Conservation (phyloP, 2,113 vertebrate genomes). For the Conger conger region DNA sequence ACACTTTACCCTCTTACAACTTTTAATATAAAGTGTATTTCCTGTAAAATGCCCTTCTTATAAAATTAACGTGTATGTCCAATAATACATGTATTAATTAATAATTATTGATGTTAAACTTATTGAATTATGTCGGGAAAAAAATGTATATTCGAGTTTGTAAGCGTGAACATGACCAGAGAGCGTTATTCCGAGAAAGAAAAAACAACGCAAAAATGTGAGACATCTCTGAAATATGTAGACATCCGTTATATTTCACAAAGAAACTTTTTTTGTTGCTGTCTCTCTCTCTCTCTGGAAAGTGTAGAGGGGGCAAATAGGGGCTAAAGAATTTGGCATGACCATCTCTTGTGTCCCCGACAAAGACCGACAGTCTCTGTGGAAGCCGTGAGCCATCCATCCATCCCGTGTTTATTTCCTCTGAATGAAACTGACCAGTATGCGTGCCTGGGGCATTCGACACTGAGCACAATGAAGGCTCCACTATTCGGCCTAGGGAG, state of each 20-base stretch:
- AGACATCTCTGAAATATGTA: no score
- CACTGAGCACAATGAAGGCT: conserved; percentile 69
- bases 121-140: no score
- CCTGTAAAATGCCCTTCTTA: no score
- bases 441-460: conserved; percentile 69
- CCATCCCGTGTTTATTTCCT: conserved; percentile 70
- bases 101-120: no score
- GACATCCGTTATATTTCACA: conserved; percentile 22
- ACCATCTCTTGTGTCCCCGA: conserved; percentile 29
- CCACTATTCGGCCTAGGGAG: conserved; percentile 68
- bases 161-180: no score
- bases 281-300: neutral
- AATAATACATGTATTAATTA: no score
- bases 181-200: no score
- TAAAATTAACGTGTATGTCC: no score
- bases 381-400: conserved; percentile 69
- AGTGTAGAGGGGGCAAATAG: conserved; percentile 37
- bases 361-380: conserved; percentile 46
- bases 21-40: no score
- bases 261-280: neutral
- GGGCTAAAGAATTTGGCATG: conserved; percentile 31
- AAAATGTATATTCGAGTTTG: no score
- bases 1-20: no score
- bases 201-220: no score
- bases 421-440: conserved; percentile 73